Evolutionary conservation across 2,888 invertebrate genomes (phyloP), one percentile per base, ranked within the genome.

Genomic region (Drosophila meridionalis): DNA sequence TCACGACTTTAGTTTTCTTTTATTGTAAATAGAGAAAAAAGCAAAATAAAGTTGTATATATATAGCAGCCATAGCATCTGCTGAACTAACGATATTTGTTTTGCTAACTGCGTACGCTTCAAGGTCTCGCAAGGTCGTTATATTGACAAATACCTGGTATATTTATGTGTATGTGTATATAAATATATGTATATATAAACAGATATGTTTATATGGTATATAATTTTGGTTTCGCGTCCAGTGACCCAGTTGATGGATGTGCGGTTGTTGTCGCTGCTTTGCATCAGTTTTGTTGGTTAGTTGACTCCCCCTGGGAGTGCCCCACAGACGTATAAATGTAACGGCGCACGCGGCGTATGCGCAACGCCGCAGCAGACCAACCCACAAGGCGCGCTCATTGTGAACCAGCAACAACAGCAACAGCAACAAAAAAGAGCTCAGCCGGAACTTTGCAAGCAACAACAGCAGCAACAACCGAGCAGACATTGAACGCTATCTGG

Each of bases 111-210:
- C 55, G 43, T 70, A 63, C 55, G 58, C 62, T 82, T 91, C 92
- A 92, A 92, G 92, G 92, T 92, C 92, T 87, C 71, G 61, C 92
- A 92, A 92, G 92, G 92, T 92, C 92, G 89, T 78, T 76, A 9
- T 32, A 64, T 55, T 55, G 53, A 12, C 20, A 60, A 56, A 55
- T 67, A 81, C 50, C 64, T 60, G 42, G 66, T 58, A 57, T 60
- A 43, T 52, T 32, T 42, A 2, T 4, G 2, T 5, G 1, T 11
- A 4, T 56, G 40, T 45, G 56, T 55, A 14, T 58, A 30, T 12
- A 36, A 3, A 38, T n/a, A 12, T 8, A 11, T 52, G 14, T 56
- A 32, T 9, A 2, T n/a, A 1, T 11, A 8, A 32, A n/a, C 50
- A 32, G 50, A 50, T 32, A 50, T 50, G n/a, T 50, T 30, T 55